These are phyloP conservation scores for Glareola pratincola DNA, from an alignment of 2,113 vertebrate species.

Conservation along the genomic window DNA sequence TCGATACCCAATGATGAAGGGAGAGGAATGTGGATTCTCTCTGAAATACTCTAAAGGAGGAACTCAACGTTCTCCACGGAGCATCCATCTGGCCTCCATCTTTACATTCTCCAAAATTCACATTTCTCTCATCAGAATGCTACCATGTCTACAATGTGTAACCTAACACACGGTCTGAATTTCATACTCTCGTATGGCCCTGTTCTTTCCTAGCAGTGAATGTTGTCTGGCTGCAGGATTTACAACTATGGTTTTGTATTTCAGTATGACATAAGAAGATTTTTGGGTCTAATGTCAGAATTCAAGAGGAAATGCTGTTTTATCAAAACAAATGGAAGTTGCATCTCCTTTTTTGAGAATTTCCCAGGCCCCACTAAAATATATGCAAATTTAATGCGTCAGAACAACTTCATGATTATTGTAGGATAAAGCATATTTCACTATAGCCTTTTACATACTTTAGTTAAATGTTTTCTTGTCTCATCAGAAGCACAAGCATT, in stretches of 20 bases:
- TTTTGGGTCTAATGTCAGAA: background rate
- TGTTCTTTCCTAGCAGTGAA: background rate
- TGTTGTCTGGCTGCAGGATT: background rate
- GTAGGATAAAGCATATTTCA: background rate
- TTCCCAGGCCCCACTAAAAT: background rate
- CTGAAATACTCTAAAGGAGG: background rate
- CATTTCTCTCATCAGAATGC: background rate
- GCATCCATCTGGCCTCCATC: background rate
- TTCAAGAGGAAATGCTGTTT: background rate
- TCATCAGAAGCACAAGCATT: background rate
- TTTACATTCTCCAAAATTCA: background rate
- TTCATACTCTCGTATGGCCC: background rate
- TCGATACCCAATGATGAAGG: background rate
- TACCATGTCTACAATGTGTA: background rate
- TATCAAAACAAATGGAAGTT: background rate
- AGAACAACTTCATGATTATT: background rate
- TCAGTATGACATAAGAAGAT: background rate
- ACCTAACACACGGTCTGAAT: background rate
- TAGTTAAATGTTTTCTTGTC: background rate
- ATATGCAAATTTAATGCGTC: background rate
- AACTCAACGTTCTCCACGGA: background rate
- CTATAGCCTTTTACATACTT: background rate
- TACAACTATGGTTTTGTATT: background rate
- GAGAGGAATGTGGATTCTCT: background rate
- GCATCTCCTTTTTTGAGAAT: background rate